Base-by-base conservation (phyloP, 2,113 vertebrate species). In the Isichthys henryi region DNA sequence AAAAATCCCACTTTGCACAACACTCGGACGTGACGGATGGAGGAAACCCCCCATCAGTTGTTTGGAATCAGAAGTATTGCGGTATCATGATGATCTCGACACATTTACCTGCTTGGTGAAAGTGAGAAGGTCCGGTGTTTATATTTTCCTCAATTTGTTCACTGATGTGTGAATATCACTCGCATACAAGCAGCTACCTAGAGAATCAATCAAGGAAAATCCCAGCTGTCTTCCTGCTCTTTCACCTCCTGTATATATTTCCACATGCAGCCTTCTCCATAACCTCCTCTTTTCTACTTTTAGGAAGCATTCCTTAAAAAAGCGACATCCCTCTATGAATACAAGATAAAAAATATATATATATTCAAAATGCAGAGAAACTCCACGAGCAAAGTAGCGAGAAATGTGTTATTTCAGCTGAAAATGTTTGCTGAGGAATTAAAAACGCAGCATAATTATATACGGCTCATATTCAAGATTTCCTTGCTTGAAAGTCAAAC, bases 391-490 rank as follows among this genome's bases (percentile, higher is more conserved):
- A 88, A 90, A 91, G 90, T 27, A 89, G 91, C 92, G 50, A 88
- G 91, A 92, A 94, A 92, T 35, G 53, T 95, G 92, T 96, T 95
- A 93, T 95, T 95, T 92, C 94, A 95, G 95, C 95, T 96, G 95
- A 87, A 90, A 94, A 94, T 94, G 92, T 95, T 95, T 95, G 94
- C 91, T 91, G 92, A 93, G 93, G 94, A 95, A 93, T 95, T 93
- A 91, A 62, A 93, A 93, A 94, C 91, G 91, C 90, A 89, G 93
- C 93, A 94, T 92, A 94, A 93, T 94, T 95, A 93, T 89, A 86
- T 94, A 92, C 90, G 88, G 89, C 89, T 90, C 85, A 58, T 92
- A 89, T 93, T 92, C 90, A 93, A 92, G 92, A 92, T 93, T 90
- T 89, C 91, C 92, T 94, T 93, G 93, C 93, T 93, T 74, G 90